Conservation (phyloP, 92 coral and sea anemone genomes). For the Phenganax stokvisi region DNA sequence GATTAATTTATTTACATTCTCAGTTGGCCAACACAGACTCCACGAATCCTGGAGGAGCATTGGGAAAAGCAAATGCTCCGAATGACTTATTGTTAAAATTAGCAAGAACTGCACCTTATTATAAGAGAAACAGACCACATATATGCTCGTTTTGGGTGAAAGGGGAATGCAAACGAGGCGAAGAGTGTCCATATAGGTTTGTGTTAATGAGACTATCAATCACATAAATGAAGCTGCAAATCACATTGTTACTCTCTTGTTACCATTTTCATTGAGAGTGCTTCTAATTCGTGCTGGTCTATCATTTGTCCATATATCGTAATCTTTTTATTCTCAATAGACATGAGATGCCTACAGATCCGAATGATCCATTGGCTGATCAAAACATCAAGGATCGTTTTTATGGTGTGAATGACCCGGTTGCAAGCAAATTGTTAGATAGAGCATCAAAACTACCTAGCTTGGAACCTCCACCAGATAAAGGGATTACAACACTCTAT, state of each 20-base stretch:
- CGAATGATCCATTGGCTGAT: slow-evolving; percentile 95
- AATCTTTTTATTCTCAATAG: slow-evolving; percentile 39
- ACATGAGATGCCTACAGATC: slow-evolving; percentile 99
- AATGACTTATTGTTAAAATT: slow-evolving; percentile 85
- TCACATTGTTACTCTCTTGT: too few species aligned
- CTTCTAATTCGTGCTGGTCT: too few species aligned
- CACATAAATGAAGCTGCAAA: too few species aligned
- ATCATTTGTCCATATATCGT: neutral
- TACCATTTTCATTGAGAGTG: too few species aligned
- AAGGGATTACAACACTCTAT: slow-evolving; percentile 85
- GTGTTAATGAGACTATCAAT: neutral
- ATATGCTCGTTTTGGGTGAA: slow-evolving; percentile 99
- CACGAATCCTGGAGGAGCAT: slow-evolving; percentile 90
- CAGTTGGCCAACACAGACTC: slow-evolving; percentile 94
- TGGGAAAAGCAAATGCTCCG: slow-evolving; percentile 97
- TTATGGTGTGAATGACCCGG: slow-evolving; percentile 98
- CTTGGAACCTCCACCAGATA: slow-evolving; percentile 82
- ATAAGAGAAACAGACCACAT: slow-evolving; percentile 94
- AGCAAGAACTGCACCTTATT: slow-evolving; percentile 98
- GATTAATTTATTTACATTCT: neutral
- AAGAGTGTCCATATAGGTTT: slow-evolving; percentile 97
- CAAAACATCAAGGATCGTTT: slow-evolving; percentile 97
- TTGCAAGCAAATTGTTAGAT: slow-evolving; percentile 77
- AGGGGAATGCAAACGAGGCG: slow-evolving; percentile 98
- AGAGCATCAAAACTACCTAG: slow-evolving; percentile 84